A percentile compares a stretch with the other conserved stretches of the same genome.
These are phyloP conservation scores for Antechinus stuartii DNA, from an alignment of 2,113 vertebrate genomes.

Conservation along the genomic window DNA sequence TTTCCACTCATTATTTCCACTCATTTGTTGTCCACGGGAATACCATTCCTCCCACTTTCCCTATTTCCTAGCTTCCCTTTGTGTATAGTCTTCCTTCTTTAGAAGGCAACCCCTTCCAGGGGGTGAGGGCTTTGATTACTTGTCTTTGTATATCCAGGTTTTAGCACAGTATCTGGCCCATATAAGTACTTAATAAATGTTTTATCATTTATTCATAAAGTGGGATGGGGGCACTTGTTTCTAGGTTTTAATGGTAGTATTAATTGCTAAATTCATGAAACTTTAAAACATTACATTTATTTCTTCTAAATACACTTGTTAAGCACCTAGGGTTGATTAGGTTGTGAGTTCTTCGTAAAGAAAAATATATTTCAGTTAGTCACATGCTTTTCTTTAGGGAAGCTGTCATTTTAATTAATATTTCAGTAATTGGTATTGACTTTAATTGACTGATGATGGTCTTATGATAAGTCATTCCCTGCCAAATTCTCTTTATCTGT, in stretches of 20 bases:
- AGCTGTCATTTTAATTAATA: slow-evolving; percentile 85
- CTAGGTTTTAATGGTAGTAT: neutral
- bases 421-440: slow-evolving; percentile 85
- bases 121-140: neutral
- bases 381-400: slow-evolving; percentile 21
- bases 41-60: neutral
- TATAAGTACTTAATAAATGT: neutral
- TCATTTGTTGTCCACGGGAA: neutral
- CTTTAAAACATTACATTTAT: neutral
- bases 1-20: neutral
- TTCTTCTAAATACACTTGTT: neutral
- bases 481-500: slow-evolving; percentile 70
- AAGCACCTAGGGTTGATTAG: neutral
- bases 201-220: neutral
- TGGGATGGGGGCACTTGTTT: neutral
- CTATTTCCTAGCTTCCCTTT: neutral
- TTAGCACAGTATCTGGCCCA: neutral
- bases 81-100: neutral
- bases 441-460: slow-evolving; percentile 81
- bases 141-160: neutral
- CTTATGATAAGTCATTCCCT: slow-evolving; percentile 79
- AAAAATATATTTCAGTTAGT: neutral
- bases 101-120: neutral
- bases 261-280: neutral
- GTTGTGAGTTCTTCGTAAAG: neutral